A percentile compares a stretch with the other conserved stretches of the same genome.
These are phyloP conservation scores for Pangasius djambal DNA, from an alignment of 2,797 vertebrate species.

Conservation along the genomic window DNA sequence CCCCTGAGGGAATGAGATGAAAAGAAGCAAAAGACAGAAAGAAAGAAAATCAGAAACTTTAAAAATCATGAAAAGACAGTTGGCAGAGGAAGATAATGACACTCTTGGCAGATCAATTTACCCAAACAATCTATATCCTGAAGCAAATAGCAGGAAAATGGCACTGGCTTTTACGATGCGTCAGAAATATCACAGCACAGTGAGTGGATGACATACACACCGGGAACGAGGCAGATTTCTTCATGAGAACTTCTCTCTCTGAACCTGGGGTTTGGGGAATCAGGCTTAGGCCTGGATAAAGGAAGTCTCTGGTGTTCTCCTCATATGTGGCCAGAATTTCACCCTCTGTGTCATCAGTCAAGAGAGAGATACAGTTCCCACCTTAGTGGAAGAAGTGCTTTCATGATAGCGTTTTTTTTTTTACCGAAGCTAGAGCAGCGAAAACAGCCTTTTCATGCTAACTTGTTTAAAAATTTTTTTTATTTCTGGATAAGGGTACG, in stretches of 20 bases:
- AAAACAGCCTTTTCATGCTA: background rate
- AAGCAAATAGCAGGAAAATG: conserved; percentile 71
- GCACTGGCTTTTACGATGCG: conserved; percentile 69
- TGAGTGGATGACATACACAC: conserved; percentile 74
- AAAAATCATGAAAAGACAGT: conserved; percentile 72
- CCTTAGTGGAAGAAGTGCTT: conserved; percentile 5
- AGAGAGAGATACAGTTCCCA: conserved; percentile 12
- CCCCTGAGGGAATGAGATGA: conserved; percentile 79
- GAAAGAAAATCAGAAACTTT: conserved; percentile 73
- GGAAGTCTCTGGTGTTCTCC: conserved; percentile 87
- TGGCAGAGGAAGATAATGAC: conserved; percentile 77
- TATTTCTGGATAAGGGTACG: background rate
- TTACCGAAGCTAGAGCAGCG: background rate
- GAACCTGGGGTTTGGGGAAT: conserved; percentile 71
- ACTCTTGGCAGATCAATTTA: conserved; percentile 75
- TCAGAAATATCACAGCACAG: conserved; percentile 67
- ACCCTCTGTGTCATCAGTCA: conserved; percentile 75
- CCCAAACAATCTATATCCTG: conserved; percentile 70
- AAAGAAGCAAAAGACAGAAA: conserved; percentile 65
- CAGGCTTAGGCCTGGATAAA: conserved; percentile 84
- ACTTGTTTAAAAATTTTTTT: too few species aligned
- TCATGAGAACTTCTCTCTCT: conserved; percentile 88
- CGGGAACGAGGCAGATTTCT: conserved; percentile 79
- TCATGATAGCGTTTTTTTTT: background rate
- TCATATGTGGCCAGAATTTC: conserved; percentile 85